Conservation (phyloP, 2,888 invertebrate species). For the Tenthredo distinguenda region DNA sequence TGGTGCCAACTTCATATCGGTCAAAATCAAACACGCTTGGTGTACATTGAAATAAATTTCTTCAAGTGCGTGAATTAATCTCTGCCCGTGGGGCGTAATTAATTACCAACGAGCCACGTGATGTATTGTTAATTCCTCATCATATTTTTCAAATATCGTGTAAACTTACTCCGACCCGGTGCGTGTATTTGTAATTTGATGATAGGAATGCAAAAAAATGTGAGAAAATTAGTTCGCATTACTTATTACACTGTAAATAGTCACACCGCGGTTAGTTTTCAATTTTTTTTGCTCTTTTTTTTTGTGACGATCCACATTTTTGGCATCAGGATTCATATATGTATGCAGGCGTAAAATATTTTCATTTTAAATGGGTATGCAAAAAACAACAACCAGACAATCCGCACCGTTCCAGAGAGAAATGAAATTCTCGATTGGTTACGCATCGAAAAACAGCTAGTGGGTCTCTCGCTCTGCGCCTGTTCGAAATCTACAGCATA, state of each 20-base stretch:
- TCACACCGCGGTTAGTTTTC: neutral
- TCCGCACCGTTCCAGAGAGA: neutral
- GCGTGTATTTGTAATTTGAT: neutral
- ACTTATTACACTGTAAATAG: neutral
- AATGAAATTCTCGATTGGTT: conserved; percentile 28
- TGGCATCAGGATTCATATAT: neutral
- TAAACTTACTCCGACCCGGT: neutral
- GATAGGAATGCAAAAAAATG: neutral
- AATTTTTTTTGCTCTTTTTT: neutral
- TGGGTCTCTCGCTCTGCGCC: neutral
- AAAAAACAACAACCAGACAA: neutral
- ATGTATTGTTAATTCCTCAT: neutral
- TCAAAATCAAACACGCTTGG: too few species aligned
- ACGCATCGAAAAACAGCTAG: conserved; percentile 13
- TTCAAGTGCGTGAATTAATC: conserved; percentile 7
- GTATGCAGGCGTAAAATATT: neutral
- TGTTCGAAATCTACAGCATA: neutral
- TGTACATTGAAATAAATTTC: conserved; percentile 12
- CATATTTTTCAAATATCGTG: neutral
- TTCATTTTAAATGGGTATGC: neutral
- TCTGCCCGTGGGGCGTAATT: neutral
- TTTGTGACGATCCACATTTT: neutral
- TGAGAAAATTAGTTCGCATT: neutral
- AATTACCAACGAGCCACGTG: neutral
- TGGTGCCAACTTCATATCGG: too few species aligned